Evolutionary conservation across 1,140 invertebrate genomes (phyloP), one percentile per base, ranked within the genome.

Genomic region (Apis florea): DNA sequence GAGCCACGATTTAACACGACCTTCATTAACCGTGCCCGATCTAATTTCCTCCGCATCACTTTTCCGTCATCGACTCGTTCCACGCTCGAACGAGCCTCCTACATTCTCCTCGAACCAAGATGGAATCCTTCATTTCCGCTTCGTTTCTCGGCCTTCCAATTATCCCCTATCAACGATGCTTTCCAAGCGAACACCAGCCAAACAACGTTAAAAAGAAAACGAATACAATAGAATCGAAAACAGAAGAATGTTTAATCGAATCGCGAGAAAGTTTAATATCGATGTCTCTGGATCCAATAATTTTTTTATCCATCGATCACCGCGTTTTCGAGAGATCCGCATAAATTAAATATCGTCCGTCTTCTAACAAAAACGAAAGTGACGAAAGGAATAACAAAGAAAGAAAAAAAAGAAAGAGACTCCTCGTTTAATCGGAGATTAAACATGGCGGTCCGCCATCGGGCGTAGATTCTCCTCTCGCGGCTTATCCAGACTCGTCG

Each of bases 401-500:
- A 68, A 67, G 24, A 24, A 66, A 67, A 56, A 51, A 24, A 26
- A 40, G 49, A 13, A 9, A 66, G 13, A 63, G 3, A 13, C 6
- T 24, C 12, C 2, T 21, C 24, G 63, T 75, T 81, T 81, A 81
- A 81, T 81, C 71, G 68, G 71, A 58, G 79, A 75, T 75, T 63
- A 81, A 75, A 75, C 79, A 75, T 68, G 71, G 51, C 59, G 59
- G 26, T 8, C 17, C 49, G 77, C 58, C 49, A 17, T 11, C 58
- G 26, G 24, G 47, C 59, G n/a, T 21, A 47, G 71, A 24, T 24
- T 49, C 61, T 67, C 63, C 74, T 81, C 75, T 67, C 51, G 17
- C 71, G 67, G 71, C 61, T 81, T 67, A 74, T 68, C 63, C 77
- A 79, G 77, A 79, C 72, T 79, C 77, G 51, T 12, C 40, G 66